Evolutionary conservation across 2,888 invertebrate species (phyloP).

Genomic region (Zhengitettix transpicula): DNA sequence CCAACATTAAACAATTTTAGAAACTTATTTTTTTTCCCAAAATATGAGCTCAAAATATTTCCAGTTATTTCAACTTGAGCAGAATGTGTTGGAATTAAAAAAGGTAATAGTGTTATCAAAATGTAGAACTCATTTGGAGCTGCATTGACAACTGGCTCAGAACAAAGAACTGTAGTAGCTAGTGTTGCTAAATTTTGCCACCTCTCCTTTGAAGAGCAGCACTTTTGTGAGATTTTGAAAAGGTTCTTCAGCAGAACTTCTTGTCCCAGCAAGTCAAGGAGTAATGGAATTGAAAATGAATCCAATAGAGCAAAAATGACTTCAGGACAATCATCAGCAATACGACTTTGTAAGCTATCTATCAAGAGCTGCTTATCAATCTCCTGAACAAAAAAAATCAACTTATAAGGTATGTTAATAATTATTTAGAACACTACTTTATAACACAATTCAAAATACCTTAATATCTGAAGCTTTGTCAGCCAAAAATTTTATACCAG

Average conservation of each 20-base stretch:
- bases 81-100: background rate
- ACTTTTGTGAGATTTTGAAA: slow-evolving; percentile 33
- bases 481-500: slow-evolving; percentile 46
- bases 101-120: background rate
- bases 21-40: background rate
- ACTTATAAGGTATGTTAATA: background rate
- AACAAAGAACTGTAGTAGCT: slow-evolving; percentile 30
- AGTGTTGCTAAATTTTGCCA: background rate
- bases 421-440: background rate
- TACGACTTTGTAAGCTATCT: slow-evolving; percentile 43
- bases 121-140: background rate
- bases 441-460: background rate
- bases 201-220: slow-evolving; percentile 15
- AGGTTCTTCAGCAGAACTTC: slow-evolving; percentile 31
- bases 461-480: background rate
- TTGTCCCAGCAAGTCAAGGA: slow-evolving; percentile 29
- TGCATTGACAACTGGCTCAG: slow-evolving; percentile 9
- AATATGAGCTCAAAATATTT: background rate
- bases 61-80: background rate
- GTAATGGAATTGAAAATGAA: slow-evolving; percentile 24
- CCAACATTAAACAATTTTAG: no score
- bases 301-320: slow-evolving; percentile 36
- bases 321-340: slow-evolving; percentile 45
- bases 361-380: slow-evolving; percentile 39
- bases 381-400: background rate